Conservation (phyloP, 1,140 invertebrate species). For the Penaeus indicus region DNA sequence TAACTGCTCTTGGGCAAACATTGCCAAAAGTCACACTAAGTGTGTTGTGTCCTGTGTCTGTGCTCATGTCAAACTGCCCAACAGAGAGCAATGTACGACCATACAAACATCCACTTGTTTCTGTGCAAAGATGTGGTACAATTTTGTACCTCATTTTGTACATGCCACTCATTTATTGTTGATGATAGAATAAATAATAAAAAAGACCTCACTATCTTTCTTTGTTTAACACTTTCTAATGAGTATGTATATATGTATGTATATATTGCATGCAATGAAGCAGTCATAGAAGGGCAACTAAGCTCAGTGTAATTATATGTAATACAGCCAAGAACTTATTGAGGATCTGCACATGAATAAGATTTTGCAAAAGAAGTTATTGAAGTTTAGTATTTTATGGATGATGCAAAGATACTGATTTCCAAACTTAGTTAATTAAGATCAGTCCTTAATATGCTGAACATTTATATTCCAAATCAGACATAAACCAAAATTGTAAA, state of each 20-base stretch:
- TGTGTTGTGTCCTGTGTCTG: constrained; percentile 48
- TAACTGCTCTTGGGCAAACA: constrained; percentile 40
- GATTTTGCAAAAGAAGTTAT: too few species aligned
- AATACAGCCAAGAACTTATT: too few species aligned
- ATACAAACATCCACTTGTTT: constrained; percentile 52
- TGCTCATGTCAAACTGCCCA: constrained; percentile 43
- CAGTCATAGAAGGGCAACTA: too few species aligned
- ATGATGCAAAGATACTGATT: too few species aligned
- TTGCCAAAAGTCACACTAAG: constrained; percentile 45
- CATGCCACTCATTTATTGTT: constrained; percentile 50
- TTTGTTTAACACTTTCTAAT: background rate
- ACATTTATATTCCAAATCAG: too few species aligned
- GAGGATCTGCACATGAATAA: too few species aligned
- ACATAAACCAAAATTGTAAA: too few species aligned
- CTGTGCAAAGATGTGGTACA: constrained; percentile 38
- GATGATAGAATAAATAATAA: constrained; percentile 39
- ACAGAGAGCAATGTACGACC: constrained; percentile 41
- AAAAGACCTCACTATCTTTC: constrained; percentile 29
- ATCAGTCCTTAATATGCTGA: too few species aligned
- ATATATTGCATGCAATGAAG: background rate
- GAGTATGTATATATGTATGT: background rate
- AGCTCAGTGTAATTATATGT: too few species aligned
- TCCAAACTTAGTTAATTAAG: too few species aligned
- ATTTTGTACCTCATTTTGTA: constrained; percentile 47
- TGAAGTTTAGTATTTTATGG: too few species aligned